These are phyloP conservation scores for Cheilosia impressa DNA, from an alignment of 2,888 invertebrate species.

Conservation along the genomic window DNA sequence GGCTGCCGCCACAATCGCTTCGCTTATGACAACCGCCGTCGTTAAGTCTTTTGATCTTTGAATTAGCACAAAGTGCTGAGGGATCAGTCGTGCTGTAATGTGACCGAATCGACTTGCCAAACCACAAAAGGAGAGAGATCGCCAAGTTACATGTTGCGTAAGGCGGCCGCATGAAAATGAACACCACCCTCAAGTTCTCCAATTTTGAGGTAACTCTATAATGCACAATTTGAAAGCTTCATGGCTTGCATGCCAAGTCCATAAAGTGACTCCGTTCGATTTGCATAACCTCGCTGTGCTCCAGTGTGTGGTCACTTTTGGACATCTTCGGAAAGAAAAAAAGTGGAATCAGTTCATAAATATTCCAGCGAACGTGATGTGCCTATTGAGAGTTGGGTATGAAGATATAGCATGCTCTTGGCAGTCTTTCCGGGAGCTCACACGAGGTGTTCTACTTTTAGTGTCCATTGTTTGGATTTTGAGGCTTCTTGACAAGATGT, in stretches of 20 bases:
- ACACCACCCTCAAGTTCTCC: constrained; percentile 42
- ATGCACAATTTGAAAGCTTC: background rate
- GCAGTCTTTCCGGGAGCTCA: background rate
- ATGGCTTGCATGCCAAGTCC: constrained; percentile 47
- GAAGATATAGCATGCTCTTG: background rate
- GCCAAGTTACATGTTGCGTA: constrained; percentile 10
- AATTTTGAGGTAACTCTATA: background rate
- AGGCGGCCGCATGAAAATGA: constrained; percentile 4
- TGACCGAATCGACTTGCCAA: constrained; percentile 39
- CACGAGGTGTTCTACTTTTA: constrained; percentile 16
- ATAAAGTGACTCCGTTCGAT: background rate
- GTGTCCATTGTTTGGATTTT: constrained; percentile 18
- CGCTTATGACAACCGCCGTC: constrained; percentile 42
- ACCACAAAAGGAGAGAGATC: constrained; percentile 3
- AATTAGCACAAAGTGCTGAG: constrained; percentile 37
- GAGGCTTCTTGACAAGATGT: constrained; percentile 4
- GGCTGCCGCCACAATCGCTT: constrained; percentile 9
- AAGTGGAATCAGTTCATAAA: constrained; percentile 44
- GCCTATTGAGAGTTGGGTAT: constrained; percentile 36
- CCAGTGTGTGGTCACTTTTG: constrained; percentile 62
- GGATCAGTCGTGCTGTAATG: constrained; percentile 51
- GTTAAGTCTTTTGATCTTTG: constrained; percentile 59
- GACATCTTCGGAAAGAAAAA: constrained; percentile 40
- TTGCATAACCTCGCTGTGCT: constrained; percentile 38
- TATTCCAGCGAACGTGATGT: constrained; percentile 50